These are phyloP conservation scores for Miltochrista miniata DNA, from an alignment of 2,888 invertebrate genomes.

Conservation along the genomic window DNA sequence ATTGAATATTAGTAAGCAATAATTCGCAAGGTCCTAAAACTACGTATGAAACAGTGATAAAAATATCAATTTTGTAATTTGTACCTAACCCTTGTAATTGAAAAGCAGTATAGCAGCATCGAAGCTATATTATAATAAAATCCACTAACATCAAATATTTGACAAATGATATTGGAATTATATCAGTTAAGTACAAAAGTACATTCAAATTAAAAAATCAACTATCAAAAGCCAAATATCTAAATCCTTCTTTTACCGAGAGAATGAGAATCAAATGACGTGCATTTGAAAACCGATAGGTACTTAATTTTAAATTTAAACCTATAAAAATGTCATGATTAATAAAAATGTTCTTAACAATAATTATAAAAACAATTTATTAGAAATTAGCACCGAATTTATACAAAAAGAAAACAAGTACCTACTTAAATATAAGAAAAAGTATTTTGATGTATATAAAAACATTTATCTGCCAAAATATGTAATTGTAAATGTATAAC, in stretches of 20 bases:
- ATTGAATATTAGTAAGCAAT: conserved; percentile 31
- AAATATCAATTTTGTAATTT: too few species aligned
- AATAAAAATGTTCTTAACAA: conserved; percentile 37
- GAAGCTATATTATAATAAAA: too few species aligned
- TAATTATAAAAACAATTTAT: conserved; percentile 18
- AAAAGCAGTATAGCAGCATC: too few species aligned
- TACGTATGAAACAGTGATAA: too few species aligned
- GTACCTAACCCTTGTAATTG: too few species aligned
- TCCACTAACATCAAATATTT: too few species aligned
- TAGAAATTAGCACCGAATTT: conserved; percentile 47
- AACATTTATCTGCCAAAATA: neutral
- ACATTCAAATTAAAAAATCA: neutral
- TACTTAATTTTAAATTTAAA: neutral
- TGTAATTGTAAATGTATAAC: too few species aligned
- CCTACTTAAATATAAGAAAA: conserved; percentile 28
- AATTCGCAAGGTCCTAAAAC: too few species aligned
- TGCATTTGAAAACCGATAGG: neutral
- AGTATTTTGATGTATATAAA: conserved; percentile 10
- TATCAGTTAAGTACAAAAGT: neutral
- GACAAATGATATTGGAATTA: too few species aligned
- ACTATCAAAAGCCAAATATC: neutral
- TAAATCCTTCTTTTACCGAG: neutral
- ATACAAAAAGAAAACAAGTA: conserved; percentile 34
- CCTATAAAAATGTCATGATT: conserved; percentile 27
- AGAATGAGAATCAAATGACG: neutral